These are phyloP conservation scores for Trachelus stipa DNA, from an alignment of 2,888 invertebrate genomes.

Conservation along the genomic window DNA sequence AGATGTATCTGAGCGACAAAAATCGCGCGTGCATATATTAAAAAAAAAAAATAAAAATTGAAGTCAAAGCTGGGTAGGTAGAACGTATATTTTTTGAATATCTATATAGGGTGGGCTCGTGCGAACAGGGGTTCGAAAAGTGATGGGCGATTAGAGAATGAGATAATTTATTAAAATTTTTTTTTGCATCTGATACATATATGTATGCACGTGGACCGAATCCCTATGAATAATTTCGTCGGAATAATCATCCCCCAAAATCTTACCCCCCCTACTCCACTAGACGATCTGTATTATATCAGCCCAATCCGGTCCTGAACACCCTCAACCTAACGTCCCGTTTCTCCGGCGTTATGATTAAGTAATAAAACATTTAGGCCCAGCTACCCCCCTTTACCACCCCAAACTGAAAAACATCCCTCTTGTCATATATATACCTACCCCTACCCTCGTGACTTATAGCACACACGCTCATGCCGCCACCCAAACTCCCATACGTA, in stretches of 20 bases:
- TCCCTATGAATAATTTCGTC: constrained; percentile 50
- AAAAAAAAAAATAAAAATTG: not conserved
- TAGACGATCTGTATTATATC: constrained; percentile 34
- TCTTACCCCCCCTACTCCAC: constrained; percentile 25
- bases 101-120: not conserved
- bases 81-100: not conserved
- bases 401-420: constrained; percentile 55
- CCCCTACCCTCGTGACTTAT: constrained; percentile 29
- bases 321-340: constrained; percentile 19
- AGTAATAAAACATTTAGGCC: constrained; percentile 65
- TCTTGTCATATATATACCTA: constrained; percentile 16
- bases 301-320: constrained; percentile 24
- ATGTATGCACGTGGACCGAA: constrained; percentile 8
- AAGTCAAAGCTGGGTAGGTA: not conserved
- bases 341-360: constrained; percentile 60
- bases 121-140: not conserved
- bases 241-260: constrained; percentile 34
- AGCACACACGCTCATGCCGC: constrained; percentile 29
- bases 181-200: not conserved
- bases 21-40: not conserved
- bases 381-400: constrained; percentile 33
- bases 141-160: not conserved
- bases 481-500: constrained; percentile 2
- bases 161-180: not conserved
- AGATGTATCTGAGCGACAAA: not conserved